phyloP scores from a whole-genome alignment of 2,797 vertebrate genomes.

The Momotus momota region DNA sequence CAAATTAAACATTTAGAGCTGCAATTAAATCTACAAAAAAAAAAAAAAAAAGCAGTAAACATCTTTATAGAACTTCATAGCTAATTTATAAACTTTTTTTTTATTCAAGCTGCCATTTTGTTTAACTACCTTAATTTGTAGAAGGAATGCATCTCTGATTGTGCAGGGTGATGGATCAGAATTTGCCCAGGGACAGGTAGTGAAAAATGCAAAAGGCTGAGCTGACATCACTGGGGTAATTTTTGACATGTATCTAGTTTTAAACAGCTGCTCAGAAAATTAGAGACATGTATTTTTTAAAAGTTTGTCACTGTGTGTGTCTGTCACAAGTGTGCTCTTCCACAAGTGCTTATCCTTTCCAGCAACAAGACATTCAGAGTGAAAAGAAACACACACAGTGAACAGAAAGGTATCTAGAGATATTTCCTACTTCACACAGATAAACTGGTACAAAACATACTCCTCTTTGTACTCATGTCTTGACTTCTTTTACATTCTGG shows the following conservation, averaged over 20 bases:
- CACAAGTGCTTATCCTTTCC: background rate
- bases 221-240: conserved; percentile 36
- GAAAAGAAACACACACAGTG: background rate
- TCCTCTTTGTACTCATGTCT: background rate
- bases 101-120: conserved; percentile 50
- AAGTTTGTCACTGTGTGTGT: conserved; percentile 50
- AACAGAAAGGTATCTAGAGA: background rate
- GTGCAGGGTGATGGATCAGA: conserved; percentile 22
- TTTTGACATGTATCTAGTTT: conserved; percentile 64
- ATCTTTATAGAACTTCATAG: conserved; percentile 77
- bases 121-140: conserved; percentile 77
- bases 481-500: background rate
- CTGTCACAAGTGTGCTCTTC: conserved; percentile 1
- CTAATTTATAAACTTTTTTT: conserved; percentile 77
- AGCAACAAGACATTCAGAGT: background rate
- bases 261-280: conserved; percentile 67
- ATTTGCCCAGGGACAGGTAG: conserved; percentile 54
- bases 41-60: conserved; percentile 32
- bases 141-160: conserved; percentile 25
- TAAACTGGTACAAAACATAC: background rate
- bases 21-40: conserved; percentile 72
- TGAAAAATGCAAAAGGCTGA: conserved; percentile 73
- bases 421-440: background rate
- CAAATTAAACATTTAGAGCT: conserved; percentile 80
- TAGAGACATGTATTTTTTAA: conserved; percentile 50